Evolutionary conservation across 1,140 invertebrate species (phyloP).

Genomic region (Probaryconus sp.): DNA sequence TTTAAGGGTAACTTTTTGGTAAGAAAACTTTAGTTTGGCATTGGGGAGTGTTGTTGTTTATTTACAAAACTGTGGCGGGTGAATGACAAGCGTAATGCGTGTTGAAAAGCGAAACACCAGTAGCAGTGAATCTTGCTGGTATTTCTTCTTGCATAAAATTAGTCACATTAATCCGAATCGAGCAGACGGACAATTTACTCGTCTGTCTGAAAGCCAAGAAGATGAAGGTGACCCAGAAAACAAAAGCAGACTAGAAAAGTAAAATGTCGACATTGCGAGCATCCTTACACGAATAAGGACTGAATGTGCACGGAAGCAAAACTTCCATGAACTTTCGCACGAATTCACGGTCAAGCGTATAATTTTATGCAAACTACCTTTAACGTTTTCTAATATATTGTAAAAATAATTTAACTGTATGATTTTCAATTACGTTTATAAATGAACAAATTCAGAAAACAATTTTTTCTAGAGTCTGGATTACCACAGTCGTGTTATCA

Average conservation of each 20-base stretch:
- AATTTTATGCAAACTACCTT: constrained; percentile 24
- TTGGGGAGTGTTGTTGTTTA: too few species aligned
- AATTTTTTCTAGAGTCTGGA: too few species aligned
- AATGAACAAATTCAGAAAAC: background rate
- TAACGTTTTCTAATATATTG: constrained; percentile 18
- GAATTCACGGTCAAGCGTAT: constrained; percentile 53
- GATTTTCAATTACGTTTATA: too few species aligned
- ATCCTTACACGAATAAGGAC: constrained; percentile 69
- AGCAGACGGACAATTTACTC: constrained; percentile 47
- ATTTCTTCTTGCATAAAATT: constrained; percentile 52
- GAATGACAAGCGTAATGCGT: too few species aligned
- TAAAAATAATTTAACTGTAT: too few species aligned
- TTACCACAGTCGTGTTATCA: too few species aligned
- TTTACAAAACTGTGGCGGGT: too few species aligned
- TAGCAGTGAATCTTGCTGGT: constrained; percentile 45
- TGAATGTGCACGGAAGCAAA: constrained; percentile 77
- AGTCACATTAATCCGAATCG: constrained; percentile 31
- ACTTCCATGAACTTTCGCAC: constrained; percentile 75
- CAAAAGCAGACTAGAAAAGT: constrained; percentile 73
- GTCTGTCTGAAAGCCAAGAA: constrained; percentile 62
- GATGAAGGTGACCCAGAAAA: constrained; percentile 72
- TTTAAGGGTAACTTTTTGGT: too few species aligned
- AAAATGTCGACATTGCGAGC: constrained; percentile 68
- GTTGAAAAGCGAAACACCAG: constrained; percentile 40
- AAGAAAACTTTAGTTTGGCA: too few species aligned